These are phyloP conservation scores for Cygnus olor DNA, from an alignment of 2,797 vertebrate species.

Conservation along the genomic window DNA sequence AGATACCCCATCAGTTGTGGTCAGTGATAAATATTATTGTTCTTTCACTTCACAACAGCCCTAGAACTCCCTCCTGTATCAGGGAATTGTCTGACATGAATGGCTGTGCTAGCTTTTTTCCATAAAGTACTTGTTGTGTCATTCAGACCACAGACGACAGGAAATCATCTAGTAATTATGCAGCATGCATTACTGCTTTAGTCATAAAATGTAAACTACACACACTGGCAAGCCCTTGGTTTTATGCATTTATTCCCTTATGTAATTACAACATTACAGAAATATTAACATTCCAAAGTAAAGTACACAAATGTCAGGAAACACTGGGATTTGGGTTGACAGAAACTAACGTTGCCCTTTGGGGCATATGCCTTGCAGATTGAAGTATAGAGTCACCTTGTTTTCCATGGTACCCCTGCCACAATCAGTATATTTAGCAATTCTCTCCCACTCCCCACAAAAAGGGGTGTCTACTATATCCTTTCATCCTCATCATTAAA, in stretches of 20 bases:
- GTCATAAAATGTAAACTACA: neutral
- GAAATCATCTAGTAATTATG: slow-evolving; percentile 10
- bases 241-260: too few species aligned
- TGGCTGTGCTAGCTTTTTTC: neutral
- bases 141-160: slow-evolving; percentile 2
- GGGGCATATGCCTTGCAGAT: neutral
- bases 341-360: neutral
- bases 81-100: neutral
- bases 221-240: neutral
- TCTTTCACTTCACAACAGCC: neutral
- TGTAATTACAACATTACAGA: neutral
- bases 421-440: neutral
- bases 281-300: neutral
- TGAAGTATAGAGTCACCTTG: neutral
- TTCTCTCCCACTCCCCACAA: neutral
- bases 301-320: neutral
- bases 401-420: neutral
- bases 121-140: slow-evolving; percentile 6
- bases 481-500: neutral
- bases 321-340: neutral
- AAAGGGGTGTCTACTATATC: neutral
- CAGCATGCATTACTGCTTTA: neutral
- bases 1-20: neutral
- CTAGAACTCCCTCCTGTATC: neutral
- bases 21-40: neutral